Evolutionary conservation across 1,140 invertebrate genomes (phyloP), one percentile per base, ranked within the genome.

Genomic region (Leptopilina boulardi): DNA sequence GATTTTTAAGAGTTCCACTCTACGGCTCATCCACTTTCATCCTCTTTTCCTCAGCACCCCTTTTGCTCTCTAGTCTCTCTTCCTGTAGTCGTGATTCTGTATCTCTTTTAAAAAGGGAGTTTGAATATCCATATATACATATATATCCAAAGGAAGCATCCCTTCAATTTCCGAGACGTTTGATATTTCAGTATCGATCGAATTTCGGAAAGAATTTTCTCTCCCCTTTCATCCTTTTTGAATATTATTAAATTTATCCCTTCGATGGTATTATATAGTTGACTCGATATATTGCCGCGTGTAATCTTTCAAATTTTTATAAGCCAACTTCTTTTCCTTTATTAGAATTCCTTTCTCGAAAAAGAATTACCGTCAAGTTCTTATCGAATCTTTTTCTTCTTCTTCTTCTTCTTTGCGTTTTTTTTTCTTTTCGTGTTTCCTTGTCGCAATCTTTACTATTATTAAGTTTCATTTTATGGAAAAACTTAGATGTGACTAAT

Each of bases 1-100:
- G 75, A 80, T 80, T 82, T 84, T 82, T 77, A 84, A 84, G 66
- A 84, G 78, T 71, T 77, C 78, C 72, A 82, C 82, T 80, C 81
- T n/a, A 76, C 66, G 72, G 77, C 70, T 77, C 77, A 70, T 74
- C 74, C 74, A 71, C 41, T 72, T 73, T 59, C 71, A 70, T 70
- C 41, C 51, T 56, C 15, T 44, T 66, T 78, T 71, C 3, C 13
- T 66, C 9, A 10, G 5, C 23, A 2, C 10, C 26, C 23, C 23
- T 15, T 66, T 26, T 66, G 21, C 23, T 66, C 54, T 59, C 10
- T n/a, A n/a, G 11, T 59, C 21, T 19, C 19, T 15, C 42, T 34
- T 34, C 19, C 19, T 15, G 41, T 34, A n/a, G n/a, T n/a, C n/a
- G 23, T 23, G 23, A 74, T 73, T 44, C 10, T 44, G 10, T 76